Evolutionary conservation across 2,888 invertebrate genomes (phyloP).

Genomic region (Yponomeuta plumbellus): DNA sequence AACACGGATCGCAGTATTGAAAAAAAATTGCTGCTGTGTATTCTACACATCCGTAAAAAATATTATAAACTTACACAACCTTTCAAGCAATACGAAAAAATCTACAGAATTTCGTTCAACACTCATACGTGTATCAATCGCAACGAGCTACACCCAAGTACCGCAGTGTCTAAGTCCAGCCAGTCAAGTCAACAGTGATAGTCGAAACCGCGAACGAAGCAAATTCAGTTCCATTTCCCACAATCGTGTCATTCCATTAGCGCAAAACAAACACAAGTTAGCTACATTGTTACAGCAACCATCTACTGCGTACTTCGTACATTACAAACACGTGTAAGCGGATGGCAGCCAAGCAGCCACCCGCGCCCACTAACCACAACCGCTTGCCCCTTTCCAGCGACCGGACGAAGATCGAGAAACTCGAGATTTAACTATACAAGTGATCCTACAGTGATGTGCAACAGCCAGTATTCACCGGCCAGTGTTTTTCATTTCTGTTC

Average conservation of each 20-base stretch:
- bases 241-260: neutral
- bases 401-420: slow-evolving; percentile 71
- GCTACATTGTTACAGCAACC: slow-evolving; percentile 8
- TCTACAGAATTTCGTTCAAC: no score
- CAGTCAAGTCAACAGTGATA: no score
- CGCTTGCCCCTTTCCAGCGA: slow-evolving; percentile 74
- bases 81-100: no score
- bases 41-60: no score
- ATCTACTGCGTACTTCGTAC: slow-evolving; percentile 9
- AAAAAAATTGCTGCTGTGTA: no score
- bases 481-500: slow-evolving; percentile 56
- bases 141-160: no score
- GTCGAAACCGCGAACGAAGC: neutral
- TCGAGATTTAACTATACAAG: slow-evolving; percentile 53
- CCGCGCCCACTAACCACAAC: slow-evolving; percentile 58
- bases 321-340: slow-evolving; percentile 13
- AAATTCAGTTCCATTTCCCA: slow-evolving; percentile 20
- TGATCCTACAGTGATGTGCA: slow-evolving; percentile 63
- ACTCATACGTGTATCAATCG: no score
- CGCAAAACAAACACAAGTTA: neutral
- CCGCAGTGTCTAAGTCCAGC: no score
- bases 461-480: slow-evolving; percentile 42
- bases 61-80: no score
- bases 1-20: no score
- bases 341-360: neutral